Evolutionary conservation across 2,888 invertebrate genomes (phyloP), one percentile per base, ranked within the genome.

Genomic region (Diloba caeruleocephala): DNA sequence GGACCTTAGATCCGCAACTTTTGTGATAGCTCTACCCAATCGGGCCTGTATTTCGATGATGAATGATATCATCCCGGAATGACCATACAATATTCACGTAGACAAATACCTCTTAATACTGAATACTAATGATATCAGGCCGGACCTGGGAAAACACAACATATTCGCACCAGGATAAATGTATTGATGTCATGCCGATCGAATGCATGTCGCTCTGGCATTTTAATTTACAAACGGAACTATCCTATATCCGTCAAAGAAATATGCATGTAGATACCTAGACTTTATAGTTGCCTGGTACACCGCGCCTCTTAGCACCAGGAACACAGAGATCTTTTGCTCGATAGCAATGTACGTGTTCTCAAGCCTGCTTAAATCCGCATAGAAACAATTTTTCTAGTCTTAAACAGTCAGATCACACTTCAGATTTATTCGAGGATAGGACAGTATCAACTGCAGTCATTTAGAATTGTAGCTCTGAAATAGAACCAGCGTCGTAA

Each of bases 111-210:
- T 29, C 28, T 49, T 54, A 46, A 44, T 36, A 15, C 46, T 15
- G 56, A 39, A 65, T 60, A 44, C 37, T 65, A 48, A 56, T 56
- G 29, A 15, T 23, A 26, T 28, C 13, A 65, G 38, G 29, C 68
- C 62, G 68, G 71, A 60, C 54, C 50, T 69, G 67, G 71, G 49
- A 29, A 69, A 71, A 62, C 43, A 69, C 71, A 1, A 19, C 17
- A 10, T 23, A 25, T 41, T 14, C 14, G 23, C 8, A 60, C 34
- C 53, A 56, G 71, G 50, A 65, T 66, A 48, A 42, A 34, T 36
- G 37, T 33, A 59, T 45, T 51, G 65, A 38, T 52, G 61, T 57
- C 61, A 61, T 61, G 32, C 50, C 33, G 15, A 32, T 19, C 23
- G 39, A 41, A 58, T 63, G 46, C 45, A 43, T 28, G 55, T 55